Percentiles rank a stretch among this genome's conserved stretches.
These are phyloP conservation scores for Phyllopteryx taeniolatus DNA, from an alignment of 2,113 vertebrate genomes.

Conservation along the genomic window DNA sequence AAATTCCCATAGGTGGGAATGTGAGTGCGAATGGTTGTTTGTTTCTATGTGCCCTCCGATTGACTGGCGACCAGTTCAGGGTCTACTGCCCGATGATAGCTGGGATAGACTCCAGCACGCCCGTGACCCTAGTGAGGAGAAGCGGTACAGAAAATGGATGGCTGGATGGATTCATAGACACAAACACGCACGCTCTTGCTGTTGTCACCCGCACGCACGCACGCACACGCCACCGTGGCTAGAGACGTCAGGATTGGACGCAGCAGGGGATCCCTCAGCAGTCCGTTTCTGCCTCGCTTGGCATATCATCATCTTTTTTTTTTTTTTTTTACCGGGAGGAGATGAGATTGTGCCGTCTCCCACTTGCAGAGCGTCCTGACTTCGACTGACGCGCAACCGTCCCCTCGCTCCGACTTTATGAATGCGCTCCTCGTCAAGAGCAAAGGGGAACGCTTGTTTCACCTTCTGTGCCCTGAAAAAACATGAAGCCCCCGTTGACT, in stretches of 20 bases:
- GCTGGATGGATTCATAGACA: not conserved
- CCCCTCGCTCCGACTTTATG: not conserved
- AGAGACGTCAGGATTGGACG: constrained; percentile 63
- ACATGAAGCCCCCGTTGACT: not conserved
- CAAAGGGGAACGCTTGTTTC: not conserved
- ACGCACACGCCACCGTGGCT: constrained; percentile 17
- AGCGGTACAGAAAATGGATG: no score
- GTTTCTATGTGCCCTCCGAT: no score
- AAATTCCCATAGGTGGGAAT: no score
- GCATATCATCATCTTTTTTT: constrained; percentile 49
- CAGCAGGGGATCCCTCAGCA: constrained; percentile 65
- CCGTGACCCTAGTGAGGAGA: no score
- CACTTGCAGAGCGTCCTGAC: constrained; percentile 31
- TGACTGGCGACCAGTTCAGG: no score
- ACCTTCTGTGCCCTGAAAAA: not conserved
- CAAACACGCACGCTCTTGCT: not conserved
- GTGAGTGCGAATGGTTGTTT: no score
- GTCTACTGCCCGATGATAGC: no score
- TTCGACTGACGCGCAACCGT: constrained; percentile 8
- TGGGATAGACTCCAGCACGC: no score
- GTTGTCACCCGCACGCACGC: constrained; percentile 7
- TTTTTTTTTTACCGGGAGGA: constrained; percentile 34
- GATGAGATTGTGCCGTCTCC: constrained; percentile 47
- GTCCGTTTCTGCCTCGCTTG: constrained; percentile 54
- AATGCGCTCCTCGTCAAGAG: not conserved